Conservation (phyloP, 2,797 vertebrate species). For the Phoeniculus purpureus region DNA sequence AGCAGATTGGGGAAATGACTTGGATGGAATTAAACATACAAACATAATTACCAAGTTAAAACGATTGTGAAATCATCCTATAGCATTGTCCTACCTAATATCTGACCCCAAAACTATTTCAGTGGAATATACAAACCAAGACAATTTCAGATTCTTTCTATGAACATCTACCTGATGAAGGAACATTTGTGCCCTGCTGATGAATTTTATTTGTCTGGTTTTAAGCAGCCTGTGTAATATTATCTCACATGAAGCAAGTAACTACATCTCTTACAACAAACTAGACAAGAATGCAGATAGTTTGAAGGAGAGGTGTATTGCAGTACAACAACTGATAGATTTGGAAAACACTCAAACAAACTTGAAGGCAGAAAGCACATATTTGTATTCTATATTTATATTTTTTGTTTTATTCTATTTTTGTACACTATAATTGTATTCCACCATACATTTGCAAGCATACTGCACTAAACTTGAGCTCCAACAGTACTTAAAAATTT, state of each 20-base stretch:
- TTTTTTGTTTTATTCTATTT: no score
- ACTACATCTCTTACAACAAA: neutral
- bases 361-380: neutral
- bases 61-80: neutral
- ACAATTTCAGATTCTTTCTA: neutral
- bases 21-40: neutral
- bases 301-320: neutral
- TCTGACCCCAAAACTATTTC: neutral
- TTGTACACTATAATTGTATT: no score
- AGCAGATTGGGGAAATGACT: neutral
- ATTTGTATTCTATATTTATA: no score
- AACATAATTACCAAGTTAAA: neutral
- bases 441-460: neutral
- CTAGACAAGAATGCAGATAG: neutral
- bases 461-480: neutral
- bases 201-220: neutral
- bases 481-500: neutral
- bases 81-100: neutral
- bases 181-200: neutral
- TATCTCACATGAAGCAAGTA: neutral
- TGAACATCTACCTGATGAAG: neutral
- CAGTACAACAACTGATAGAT: neutral
- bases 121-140: neutral
- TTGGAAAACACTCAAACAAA: constrained; percentile 16
- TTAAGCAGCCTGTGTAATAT: neutral